Conservation (phyloP, 1,140 invertebrate species). For the Megalopta genalis region DNA sequence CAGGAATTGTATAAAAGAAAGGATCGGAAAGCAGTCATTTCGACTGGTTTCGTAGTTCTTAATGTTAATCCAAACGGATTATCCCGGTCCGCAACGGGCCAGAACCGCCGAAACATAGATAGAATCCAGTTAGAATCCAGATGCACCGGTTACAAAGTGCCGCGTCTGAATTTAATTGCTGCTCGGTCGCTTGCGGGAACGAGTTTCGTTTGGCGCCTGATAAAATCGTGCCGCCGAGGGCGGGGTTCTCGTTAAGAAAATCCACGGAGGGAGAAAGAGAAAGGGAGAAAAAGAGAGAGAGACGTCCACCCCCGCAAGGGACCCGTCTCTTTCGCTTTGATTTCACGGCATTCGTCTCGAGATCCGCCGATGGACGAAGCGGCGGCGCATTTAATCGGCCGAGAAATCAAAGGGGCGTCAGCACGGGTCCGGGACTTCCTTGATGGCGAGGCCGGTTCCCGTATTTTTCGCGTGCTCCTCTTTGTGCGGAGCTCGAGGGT, state of each 20-base stretch:
- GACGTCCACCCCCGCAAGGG: background rate
- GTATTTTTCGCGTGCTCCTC: slow-evolving; percentile 20
- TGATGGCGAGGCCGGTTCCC: slow-evolving; percentile 3
- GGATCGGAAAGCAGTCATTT: no score
- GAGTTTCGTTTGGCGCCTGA: slow-evolving; percentile 22
- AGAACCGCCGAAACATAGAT: background rate
- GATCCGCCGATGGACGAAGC: slow-evolving; percentile 32
- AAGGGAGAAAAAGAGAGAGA: no score
- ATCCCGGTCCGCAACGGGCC: no score
- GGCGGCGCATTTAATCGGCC: slow-evolving; percentile 50
- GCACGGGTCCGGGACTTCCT: background rate
- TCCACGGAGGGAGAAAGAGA: background rate
- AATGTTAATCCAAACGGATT: no score
- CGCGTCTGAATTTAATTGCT: slow-evolving; percentile 10
- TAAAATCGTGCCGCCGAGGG: slow-evolving; percentile 26
- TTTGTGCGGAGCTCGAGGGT: slow-evolving; percentile 48
- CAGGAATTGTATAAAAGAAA: no score
- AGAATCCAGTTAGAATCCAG: no score
- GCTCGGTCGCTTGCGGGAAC: background rate
- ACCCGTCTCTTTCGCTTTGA: slow-evolving; percentile 11
- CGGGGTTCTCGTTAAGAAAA: slow-evolving; percentile 23
- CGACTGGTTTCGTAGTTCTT: no score
- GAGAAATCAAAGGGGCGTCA: slow-evolving; percentile 50
- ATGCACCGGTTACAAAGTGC: background rate
- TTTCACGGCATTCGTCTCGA: slow-evolving; percentile 38